A percentile compares a stretch with the other conserved stretches of the same genome.
Conservation (phyloP, 2,888 invertebrate genomes). For the Diarsia dahlii region DNA sequence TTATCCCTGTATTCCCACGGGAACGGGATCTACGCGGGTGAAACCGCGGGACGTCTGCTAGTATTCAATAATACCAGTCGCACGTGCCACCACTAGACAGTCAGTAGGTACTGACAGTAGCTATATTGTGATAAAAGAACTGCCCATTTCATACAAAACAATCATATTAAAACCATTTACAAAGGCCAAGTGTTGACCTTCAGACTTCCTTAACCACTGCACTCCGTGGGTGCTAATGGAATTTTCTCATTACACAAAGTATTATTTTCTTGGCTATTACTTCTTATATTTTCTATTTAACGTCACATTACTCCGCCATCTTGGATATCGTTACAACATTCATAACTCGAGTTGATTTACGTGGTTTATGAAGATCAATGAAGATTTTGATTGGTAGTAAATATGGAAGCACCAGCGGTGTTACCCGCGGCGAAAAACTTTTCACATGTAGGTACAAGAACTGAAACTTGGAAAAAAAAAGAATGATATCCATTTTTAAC, state of each 20-base stretch:
- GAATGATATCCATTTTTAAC: no score
- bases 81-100: no score
- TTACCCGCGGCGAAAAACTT: no score
- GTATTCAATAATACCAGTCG: no score
- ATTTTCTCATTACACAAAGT: slow-evolving; percentile 52
- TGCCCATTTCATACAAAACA: background rate
- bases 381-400: slow-evolving; percentile 32
- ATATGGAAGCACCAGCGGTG: background rate
- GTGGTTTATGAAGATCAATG: slow-evolving; percentile 17
- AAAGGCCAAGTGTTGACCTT: slow-evolving; percentile 43
- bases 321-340: slow-evolving; percentile 13
- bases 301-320: slow-evolving; percentile 30
- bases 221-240: slow-evolving; percentile 58
- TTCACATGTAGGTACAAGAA: no score
- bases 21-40: no score
- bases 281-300: slow-evolving; percentile 49
- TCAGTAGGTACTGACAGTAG: no score
- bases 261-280: slow-evolving; percentile 44
- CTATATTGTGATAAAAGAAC: background rate
- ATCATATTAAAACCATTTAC: slow-evolving; percentile 31
- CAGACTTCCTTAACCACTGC: slow-evolving; percentile 19
- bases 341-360: slow-evolving; percentile 1
- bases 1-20: no score
- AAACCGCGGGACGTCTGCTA: no score
- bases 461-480: no score